phyloP scores from a whole-genome alignment of 2,797 vertebrate species.

The Petrocephalus schoutedeni region DNA sequence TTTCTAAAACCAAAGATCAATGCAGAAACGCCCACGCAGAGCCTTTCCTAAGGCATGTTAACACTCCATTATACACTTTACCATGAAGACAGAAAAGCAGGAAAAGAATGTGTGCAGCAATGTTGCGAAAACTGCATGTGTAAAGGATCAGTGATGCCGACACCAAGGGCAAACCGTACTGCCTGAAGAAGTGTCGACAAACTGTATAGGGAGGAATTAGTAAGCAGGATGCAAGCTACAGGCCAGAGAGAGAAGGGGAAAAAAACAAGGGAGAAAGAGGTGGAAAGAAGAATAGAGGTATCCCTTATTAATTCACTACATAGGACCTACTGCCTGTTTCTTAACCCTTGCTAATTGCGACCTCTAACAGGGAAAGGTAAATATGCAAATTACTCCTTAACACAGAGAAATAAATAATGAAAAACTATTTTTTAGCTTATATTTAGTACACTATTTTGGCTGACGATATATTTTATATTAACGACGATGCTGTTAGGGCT shows the following conservation, averaged over 20 bases:
- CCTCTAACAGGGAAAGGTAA: not conserved
- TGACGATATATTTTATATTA: not conserved
- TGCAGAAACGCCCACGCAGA: not conserved
- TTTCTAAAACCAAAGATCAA: not conserved
- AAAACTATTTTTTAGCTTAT: not conserved
- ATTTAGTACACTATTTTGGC: not conserved
- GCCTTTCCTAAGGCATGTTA: not conserved
- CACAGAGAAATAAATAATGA: not conserved
- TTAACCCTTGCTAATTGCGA: not conserved
- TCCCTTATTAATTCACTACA: not conserved
- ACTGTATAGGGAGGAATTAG: conserved; percentile 51
- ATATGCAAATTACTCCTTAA: not conserved
- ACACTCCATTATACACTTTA: not conserved
- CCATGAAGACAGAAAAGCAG: not conserved
- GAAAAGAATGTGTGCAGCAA: not conserved
- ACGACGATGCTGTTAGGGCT: not conserved
- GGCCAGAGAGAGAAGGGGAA: conserved; percentile 44
- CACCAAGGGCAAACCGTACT: conserved; percentile 27
- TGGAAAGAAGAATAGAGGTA: not conserved
- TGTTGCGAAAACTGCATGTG: not conserved
- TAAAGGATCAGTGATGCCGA: not conserved
- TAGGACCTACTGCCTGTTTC: not conserved
- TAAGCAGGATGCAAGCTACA: conserved; percentile 60
- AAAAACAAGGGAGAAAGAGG: not conserved
- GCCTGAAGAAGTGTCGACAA: conserved; percentile 62